phyloP scores from a whole-genome alignment of 1,140 invertebrate species.

The Olivierus martensii region DNA sequence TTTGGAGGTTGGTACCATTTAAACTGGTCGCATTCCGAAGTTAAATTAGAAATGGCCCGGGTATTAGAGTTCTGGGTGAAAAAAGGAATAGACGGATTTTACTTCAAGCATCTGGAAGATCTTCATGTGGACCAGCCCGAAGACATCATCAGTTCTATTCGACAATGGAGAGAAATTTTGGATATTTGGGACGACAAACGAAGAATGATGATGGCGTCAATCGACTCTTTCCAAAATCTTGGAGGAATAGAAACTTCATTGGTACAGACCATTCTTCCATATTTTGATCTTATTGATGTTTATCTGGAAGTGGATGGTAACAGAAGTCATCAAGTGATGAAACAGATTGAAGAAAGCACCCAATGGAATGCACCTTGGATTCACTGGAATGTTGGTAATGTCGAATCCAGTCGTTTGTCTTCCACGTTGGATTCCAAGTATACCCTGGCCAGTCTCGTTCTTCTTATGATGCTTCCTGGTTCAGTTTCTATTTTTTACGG shows the following conservation, averaged over 20 bases:
- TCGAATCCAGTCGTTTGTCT: slow-evolving; percentile 40
- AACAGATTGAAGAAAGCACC: too few species aligned
- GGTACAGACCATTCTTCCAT: slow-evolving; percentile 35
- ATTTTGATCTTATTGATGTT: slow-evolving; percentile 55
- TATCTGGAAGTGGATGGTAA: slow-evolving; percentile 36
- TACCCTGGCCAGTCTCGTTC: slow-evolving; percentile 44
- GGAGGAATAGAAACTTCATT: background rate
- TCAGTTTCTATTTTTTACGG: slow-evolving; percentile 66
- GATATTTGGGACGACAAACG: slow-evolving; percentile 4
- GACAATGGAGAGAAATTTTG: slow-evolving; percentile 1
- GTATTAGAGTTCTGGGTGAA: slow-evolving; percentile 47
- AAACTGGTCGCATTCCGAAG: slow-evolving; percentile 17
- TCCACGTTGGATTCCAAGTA: slow-evolving; percentile 36
- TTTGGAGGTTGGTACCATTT: slow-evolving; percentile 12
- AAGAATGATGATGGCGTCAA: slow-evolving; percentile 4
- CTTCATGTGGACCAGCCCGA: slow-evolving; percentile 34
- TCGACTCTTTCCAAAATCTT: background rate
- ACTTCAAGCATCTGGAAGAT: slow-evolving; percentile 52
- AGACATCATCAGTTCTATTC: background rate
- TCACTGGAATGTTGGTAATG: slow-evolving; percentile 56
- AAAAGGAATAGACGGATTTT: slow-evolving; percentile 59
- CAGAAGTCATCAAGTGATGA: background rate
- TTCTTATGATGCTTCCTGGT: slow-evolving; percentile 60
- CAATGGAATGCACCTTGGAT: slow-evolving; percentile 2
- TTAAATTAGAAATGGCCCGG: slow-evolving; percentile 17